phyloP scores from a whole-genome alignment of 2,888 invertebrate species.

The Plusia festucae region DNA sequence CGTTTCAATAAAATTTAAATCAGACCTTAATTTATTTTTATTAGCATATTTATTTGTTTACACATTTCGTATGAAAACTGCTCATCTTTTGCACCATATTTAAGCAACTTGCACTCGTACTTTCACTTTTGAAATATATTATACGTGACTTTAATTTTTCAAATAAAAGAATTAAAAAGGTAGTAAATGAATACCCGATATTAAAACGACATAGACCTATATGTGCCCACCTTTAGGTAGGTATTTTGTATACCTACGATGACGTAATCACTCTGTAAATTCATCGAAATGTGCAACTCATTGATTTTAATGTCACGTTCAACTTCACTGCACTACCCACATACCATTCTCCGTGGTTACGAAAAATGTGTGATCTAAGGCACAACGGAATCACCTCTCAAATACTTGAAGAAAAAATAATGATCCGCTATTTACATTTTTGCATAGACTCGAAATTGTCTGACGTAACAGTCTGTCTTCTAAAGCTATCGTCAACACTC shows the following conservation, averaged over 20 bases:
- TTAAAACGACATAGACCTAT: conserved; percentile 6
- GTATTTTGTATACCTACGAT: conserved; percentile 28
- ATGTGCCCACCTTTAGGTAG: too few species aligned
- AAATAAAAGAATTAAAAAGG: too few species aligned
- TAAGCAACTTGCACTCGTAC: neutral
- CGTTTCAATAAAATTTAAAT: conserved; percentile 59
- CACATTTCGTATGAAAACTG: neutral
- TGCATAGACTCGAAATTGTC: neutral
- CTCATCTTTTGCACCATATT: neutral
- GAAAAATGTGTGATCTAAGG: conserved; percentile 44
- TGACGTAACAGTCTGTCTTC: neutral
- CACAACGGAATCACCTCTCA: conserved; percentile 12
- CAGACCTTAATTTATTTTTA: conserved; percentile 11
- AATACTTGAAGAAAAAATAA: conserved; percentile 26
- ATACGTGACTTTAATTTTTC: too few species aligned
- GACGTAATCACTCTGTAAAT: conserved; percentile 46
- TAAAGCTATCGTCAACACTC: neutral
- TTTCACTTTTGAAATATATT: neutral
- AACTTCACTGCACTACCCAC: conserved; percentile 32
- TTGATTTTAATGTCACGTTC: conserved; percentile 60
- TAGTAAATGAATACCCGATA: too few species aligned
- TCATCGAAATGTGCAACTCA: conserved; percentile 50
- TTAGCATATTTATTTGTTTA: neutral
- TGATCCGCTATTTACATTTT: conserved; percentile 3
- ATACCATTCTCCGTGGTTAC: conserved; percentile 45